Evolutionary conservation across 1,140 invertebrate genomes (phyloP).

Genomic region (Drosophila grimshawi): DNA sequence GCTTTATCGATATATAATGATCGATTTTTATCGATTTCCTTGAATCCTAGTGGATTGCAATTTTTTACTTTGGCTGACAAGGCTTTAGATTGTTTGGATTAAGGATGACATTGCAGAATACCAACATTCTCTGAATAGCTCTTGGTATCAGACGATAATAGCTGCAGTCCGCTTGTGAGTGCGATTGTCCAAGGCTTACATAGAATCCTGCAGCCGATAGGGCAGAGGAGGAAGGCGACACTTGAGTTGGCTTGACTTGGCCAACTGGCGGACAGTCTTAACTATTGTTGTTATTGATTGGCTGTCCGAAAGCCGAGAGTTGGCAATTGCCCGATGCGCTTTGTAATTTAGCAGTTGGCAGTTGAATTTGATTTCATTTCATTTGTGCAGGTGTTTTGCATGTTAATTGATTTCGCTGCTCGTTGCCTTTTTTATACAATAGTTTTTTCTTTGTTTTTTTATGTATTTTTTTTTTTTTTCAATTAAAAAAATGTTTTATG

Average conservation of each 20-base stretch:
- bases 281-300: slow-evolving; percentile 54
- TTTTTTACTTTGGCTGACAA: too few relatives aligned
- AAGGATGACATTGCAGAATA: too few relatives aligned
- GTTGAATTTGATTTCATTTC: slow-evolving; percentile 65
- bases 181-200: background rate
- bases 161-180: background rate
- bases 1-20: too few relatives aligned
- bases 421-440: background rate
- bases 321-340: slow-evolving; percentile 11
- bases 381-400: slow-evolving; percentile 74
- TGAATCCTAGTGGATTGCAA: too few relatives aligned
- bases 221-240: background rate
- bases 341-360: slow-evolving; percentile 14
- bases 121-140: too few relatives aligned
- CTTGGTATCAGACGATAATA: too few relatives aligned
- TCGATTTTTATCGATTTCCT: too few relatives aligned
- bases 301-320: slow-evolving; percentile 5
- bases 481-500: slow-evolving; percentile 58
- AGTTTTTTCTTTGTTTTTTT: slow-evolving; percentile 1
- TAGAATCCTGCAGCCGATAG: background rate
- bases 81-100: too few relatives aligned
- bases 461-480: slow-evolving; percentile 41
- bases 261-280: background rate
- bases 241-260: background rate
- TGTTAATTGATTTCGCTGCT: slow-evolving; percentile 74